A percentile compares a stretch with the other conserved stretches of the same genome.
phyloP scores from a whole-genome alignment of 2,888 invertebrate genomes.

The Carabus problematicus region DNA sequence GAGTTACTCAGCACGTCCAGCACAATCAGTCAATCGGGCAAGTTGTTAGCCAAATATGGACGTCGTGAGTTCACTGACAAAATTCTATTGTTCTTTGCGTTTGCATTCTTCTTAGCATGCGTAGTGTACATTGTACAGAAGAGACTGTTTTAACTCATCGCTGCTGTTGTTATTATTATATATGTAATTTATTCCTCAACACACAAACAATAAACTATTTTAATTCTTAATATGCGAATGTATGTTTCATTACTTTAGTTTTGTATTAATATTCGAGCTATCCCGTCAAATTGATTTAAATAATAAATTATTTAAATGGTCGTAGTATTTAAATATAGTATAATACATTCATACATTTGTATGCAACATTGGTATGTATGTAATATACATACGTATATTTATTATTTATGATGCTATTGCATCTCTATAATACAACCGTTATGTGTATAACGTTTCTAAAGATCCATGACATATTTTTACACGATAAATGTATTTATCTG shows the following conservation, averaged over 20 bases:
- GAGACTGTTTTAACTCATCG: conserved; percentile 71
- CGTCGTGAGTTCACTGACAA: conserved; percentile 95
- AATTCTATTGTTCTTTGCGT: conserved; percentile 85
- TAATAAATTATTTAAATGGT: no score
- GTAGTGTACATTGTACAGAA: conserved; percentile 94
- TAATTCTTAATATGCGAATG: conserved; percentile 13
- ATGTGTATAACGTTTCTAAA: neutral
- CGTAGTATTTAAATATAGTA: no score
- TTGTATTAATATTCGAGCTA: no score
- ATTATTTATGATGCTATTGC: no score
- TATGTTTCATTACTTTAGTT: neutral
- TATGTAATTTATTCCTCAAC: conserved; percentile 26
- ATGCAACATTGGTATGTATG: neutral
- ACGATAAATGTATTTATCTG: conserved; percentile 4
- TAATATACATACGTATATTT: no score
- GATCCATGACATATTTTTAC: conserved; percentile 31
- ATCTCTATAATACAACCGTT: no score
- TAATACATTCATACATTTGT: neutral
- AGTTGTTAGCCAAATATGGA: conserved; percentile 92
- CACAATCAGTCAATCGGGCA: conserved; percentile 87
- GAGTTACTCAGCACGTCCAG: conserved; percentile 88
- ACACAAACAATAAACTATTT: conserved; percentile 23
- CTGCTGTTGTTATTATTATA: neutral
- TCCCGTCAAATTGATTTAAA: no score
- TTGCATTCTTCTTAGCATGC: conserved; percentile 87